Percentiles rank a stretch among this genome's conserved stretches.
Evolutionary conservation across 2,113 vertebrate species (phyloP).

Genomic region (Mobula birostris): DNA sequence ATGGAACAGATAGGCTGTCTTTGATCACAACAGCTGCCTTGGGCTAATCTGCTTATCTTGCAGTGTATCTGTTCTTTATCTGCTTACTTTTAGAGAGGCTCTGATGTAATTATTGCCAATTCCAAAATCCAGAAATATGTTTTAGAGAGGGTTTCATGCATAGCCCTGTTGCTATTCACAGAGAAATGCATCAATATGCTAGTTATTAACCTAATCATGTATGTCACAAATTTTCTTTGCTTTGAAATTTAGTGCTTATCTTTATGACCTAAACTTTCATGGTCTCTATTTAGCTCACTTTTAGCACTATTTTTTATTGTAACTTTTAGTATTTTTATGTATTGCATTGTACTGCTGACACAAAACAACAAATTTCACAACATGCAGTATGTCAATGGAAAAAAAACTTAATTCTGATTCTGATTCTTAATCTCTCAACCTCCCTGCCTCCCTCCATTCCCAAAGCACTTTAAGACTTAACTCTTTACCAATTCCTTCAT

Average conservation of each 20-base stretch:
- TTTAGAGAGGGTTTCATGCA: not conserved
- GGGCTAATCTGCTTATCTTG: not conserved
- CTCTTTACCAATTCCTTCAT: not conserved
- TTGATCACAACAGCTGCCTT: constrained; percentile 7
- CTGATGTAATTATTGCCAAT: constrained; percentile 30
- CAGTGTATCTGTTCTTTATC: constrained; percentile 10
- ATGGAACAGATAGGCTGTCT: not conserved
- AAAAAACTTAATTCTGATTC: too few species aligned
- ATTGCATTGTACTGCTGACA: too few species aligned
- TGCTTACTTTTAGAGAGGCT: not conserved
- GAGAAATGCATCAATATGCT: too few species aligned
- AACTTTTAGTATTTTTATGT: too few species aligned
- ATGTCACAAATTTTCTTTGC: too few species aligned
- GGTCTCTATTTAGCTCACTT: too few species aligned
- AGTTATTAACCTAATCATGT: not conserved
- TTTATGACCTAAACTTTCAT: not conserved
- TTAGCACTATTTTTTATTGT: too few species aligned
- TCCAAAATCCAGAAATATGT: not conserved
- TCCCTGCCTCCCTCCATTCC: not conserved
- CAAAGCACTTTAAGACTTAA: not conserved
- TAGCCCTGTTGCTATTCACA: not conserved
- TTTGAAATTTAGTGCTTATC: not conserved
- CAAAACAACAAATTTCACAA: too few species aligned
- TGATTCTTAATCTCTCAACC: not conserved
- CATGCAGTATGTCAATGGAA: too few species aligned